Conservation (phyloP, 2,113 vertebrate genomes). For the Sprattus sprattus region DNA sequence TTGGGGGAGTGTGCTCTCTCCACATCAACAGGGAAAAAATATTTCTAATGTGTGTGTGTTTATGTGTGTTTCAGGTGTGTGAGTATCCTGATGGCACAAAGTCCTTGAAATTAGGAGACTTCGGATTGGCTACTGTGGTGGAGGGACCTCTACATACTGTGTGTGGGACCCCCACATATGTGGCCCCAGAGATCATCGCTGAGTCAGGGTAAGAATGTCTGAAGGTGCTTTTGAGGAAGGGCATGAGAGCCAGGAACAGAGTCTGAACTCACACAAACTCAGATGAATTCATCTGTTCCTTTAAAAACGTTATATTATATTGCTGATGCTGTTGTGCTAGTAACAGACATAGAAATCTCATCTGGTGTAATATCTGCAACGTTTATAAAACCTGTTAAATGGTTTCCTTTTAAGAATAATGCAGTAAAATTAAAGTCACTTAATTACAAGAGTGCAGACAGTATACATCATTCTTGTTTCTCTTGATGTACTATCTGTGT, state of each 20-base stretch:
- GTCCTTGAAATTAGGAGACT: constrained; percentile 94
- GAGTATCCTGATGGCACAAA: constrained; percentile 88
- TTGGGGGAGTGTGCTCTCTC: neutral
- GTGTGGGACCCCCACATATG: constrained; percentile 95
- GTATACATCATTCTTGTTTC: neutral
- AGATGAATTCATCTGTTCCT: too few relatives aligned
- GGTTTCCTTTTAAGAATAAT: neutral
- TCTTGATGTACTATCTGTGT: neutral
- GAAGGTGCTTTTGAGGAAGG: neutral
- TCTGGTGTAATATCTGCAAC: too few relatives aligned
- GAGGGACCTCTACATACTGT: constrained; percentile 91
- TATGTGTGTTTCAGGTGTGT: constrained; percentile 77
- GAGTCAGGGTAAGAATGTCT: constrained; percentile 83
- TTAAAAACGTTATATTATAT: too few relatives aligned
- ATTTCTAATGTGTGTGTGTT: neutral
- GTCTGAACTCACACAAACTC: too few relatives aligned
- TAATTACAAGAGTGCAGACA: neutral
- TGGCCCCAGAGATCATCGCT: constrained; percentile 96
- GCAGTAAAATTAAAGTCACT: neutral
- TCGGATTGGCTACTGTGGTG: constrained; percentile 93
- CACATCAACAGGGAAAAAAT: too few relatives aligned
- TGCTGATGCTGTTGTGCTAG: too few relatives aligned
- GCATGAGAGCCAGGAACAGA: neutral
- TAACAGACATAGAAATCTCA: too few relatives aligned
- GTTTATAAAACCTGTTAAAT: neutral